Base-by-base conservation (phyloP, 2,888 invertebrate genomes). In the Seira sanloemensis region DNA sequence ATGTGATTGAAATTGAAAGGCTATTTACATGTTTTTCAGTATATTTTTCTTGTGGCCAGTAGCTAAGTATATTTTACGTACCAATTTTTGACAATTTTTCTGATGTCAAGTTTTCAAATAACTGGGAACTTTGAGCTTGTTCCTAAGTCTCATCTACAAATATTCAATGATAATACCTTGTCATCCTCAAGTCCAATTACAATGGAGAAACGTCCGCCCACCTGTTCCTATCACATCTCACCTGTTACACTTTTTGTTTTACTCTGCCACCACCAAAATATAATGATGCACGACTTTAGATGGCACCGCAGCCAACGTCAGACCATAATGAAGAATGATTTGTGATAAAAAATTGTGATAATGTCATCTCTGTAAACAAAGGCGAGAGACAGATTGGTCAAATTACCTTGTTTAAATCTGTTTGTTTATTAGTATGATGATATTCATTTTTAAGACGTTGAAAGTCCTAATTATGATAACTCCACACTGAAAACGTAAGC, bases 361-460 rank as follows among this genome's bases (percentile, higher is more conserved):
- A 58, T 58, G 58, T 58, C 58, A 58, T 58, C 58, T 18, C n/a
- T 9, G 58, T 58, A 58, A 58, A 58, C 58, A 58, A 58, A 58
- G n/a, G 58, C 2, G n/a, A 9, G n/a, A 58, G 18, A 58, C 58
- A 18, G 58, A 16, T 58, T 58, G 58, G 16, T 58, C n/a, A 58
- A 58, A 58, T 58, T 58, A 58, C 58, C 58, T n/a, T n/a, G 58
- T n/a, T 58, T 58, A 58, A 58, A 58, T 58, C 18, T 18, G 58
- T 58, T 58, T n/a, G 58, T 58, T 58, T 58, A 58, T 58, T 58
- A 58, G 58, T 4, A 58, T 9, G 58, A 58, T 58, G 58, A 58
- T 58, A 58, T 58, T 58, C 58, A 18, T 18, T 58, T 58, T 58
- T 9, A 9, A 37, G 37, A 37, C n/a, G n/a, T 37, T 37, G 37